A percentile compares a stretch with the other conserved stretches of the same genome.
These are phyloP conservation scores for Apamea monoglypha DNA, from an alignment of 2,888 invertebrate genomes.

Conservation along the genomic window DNA sequence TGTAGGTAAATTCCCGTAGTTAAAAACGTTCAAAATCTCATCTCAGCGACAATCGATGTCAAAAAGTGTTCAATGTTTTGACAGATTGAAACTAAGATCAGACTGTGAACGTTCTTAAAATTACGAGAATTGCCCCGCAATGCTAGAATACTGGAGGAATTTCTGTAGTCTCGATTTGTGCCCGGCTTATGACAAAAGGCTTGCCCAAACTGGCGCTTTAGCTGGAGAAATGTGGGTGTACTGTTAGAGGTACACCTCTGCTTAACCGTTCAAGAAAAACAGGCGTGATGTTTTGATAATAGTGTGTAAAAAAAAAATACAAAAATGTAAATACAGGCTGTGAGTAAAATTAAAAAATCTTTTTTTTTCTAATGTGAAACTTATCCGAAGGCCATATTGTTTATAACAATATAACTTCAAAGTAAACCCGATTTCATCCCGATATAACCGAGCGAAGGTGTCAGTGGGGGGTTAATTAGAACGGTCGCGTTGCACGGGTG, in stretches of 20 bases:
- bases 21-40: no score
- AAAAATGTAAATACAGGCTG: background rate
- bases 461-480: conserved; percentile 53
- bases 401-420: conserved; percentile 17
- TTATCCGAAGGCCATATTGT: background rate
- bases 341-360: background rate
- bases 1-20: no score
- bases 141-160: background rate
- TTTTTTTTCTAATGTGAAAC: background rate
- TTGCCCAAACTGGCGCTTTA: no score
- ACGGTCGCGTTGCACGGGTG: conserved; percentile 55
- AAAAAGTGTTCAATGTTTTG: no score
- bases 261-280: background rate
- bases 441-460: conserved; percentile 42
- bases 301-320: background rate
- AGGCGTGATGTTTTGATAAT: background rate
- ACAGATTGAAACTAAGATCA: no score
- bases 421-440: conserved; percentile 39
- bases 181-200: background rate
- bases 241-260: background rate
- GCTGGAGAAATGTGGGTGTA: background rate
- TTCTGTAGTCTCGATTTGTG: background rate
- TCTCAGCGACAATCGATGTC: background rate
- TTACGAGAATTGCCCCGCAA: no score
- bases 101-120: no score